Evolutionary conservation across 1,140 invertebrate species (phyloP).

Genomic region (Aricia agestis): DNA sequence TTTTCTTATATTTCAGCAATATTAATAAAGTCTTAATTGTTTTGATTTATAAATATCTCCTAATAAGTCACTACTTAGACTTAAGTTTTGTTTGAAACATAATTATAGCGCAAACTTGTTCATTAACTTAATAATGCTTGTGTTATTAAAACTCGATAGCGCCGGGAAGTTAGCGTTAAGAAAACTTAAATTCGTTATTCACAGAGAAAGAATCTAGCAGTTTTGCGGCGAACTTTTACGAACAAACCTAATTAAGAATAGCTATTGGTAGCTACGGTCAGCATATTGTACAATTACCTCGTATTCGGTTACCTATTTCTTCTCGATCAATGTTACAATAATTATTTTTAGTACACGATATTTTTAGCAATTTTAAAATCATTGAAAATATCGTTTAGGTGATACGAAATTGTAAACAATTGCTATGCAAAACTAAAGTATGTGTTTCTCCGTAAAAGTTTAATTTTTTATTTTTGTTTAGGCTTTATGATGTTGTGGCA

Average conservation of each 20-base stretch:
- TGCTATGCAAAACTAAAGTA: too few relatives aligned
- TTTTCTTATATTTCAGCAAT: not conserved
- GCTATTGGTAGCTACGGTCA: constrained; percentile 28
- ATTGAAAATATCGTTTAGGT: too few relatives aligned
- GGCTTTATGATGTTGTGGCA: too few relatives aligned
- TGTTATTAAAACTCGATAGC: constrained; percentile 8
- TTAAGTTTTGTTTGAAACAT: not conserved
- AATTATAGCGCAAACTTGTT: constrained; percentile 3
- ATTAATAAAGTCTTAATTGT: not conserved
- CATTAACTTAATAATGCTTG: not conserved
- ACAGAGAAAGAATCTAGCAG: constrained; percentile 31
- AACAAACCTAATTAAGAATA: constrained; percentile 56
- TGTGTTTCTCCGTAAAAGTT: too few relatives aligned
- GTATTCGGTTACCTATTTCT: not conserved
- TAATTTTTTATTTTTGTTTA: too few relatives aligned
- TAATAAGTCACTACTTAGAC: not conserved
- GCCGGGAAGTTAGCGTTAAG: constrained; percentile 11
- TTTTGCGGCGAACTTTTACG: constrained; percentile 43
- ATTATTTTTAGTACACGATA: too few relatives aligned
- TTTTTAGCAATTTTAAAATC: not conserved
- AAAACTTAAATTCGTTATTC: constrained; percentile 33
- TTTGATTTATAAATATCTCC: not conserved
- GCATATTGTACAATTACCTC: constrained; percentile 25
- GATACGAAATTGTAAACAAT: too few relatives aligned
- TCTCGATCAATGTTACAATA: not conserved